Percentiles rank a stretch among this genome's conserved stretches.
Evolutionary conservation across 2,113 vertebrate genomes (phyloP).

Genomic region (Ondatra zibethicus): DNA sequence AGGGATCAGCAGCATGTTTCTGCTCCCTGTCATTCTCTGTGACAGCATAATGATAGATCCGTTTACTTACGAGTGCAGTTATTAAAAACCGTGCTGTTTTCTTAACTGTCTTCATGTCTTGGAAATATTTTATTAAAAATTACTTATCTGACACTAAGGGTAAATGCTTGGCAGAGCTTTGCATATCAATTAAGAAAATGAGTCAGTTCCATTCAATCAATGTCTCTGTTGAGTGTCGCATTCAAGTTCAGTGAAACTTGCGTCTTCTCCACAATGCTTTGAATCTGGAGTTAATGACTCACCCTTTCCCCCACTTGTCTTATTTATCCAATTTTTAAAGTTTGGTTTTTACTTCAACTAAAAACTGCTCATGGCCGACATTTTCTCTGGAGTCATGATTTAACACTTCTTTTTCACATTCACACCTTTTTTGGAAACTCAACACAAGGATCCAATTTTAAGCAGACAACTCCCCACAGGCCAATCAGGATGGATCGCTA

Average conservation of each 20-base stretch:
- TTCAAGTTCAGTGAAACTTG: neutral
- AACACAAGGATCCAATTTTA: slow-evolving; percentile 83
- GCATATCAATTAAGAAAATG: slow-evolving; percentile 81
- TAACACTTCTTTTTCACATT: slow-evolving; percentile 85
- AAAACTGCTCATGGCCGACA: slow-evolving; percentile 80
- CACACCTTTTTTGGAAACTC: slow-evolving; percentile 83
- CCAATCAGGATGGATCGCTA: slow-evolving; percentile 79
- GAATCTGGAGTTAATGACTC: slow-evolving; percentile 59
- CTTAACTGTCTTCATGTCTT: slow-evolving; percentile 88
- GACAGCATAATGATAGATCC: slow-evolving; percentile 89
- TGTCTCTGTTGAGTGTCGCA: slow-evolving; percentile 8
- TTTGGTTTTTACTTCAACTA: slow-evolving; percentile 81
- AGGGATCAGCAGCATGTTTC: slow-evolving; percentile 86
- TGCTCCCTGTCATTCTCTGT: slow-evolving; percentile 87
- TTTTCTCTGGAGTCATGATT: slow-evolving; percentile 84
- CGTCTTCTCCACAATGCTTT: slow-evolving; percentile 14
- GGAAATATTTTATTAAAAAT: slow-evolving; percentile 90
- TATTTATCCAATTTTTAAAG: slow-evolving; percentile 78
- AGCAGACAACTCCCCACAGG: slow-evolving; percentile 81
- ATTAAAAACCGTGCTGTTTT: slow-evolving; percentile 88
- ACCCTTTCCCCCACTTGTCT: slow-evolving; percentile 63
- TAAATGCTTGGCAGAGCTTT: slow-evolving; percentile 86
- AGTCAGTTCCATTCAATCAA: slow-evolving; percentile 17
- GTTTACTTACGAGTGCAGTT: slow-evolving; percentile 87
- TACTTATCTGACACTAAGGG: slow-evolving; percentile 88